Conservation (phyloP, 2,113 vertebrate genomes). For the Pithys albifrons region DNA sequence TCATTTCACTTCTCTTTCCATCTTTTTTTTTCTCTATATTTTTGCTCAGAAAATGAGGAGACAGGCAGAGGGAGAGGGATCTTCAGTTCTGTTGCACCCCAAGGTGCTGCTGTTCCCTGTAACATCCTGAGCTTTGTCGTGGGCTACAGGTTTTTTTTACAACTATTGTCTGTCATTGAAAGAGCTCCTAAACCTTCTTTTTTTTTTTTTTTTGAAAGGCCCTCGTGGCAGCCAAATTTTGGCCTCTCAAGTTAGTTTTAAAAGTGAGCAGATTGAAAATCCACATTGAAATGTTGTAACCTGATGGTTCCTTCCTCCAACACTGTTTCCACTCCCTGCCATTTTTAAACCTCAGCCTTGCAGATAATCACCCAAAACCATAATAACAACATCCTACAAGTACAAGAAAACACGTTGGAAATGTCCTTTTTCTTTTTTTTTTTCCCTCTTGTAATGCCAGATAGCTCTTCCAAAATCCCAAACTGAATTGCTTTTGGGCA, state of each 20-base stretch:
- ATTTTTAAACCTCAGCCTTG: conserved; percentile 39
- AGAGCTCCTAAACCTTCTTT: neutral
- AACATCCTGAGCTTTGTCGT: neutral
- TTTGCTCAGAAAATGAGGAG: neutral
- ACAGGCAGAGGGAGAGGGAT: neutral
- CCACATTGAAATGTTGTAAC: neutral
- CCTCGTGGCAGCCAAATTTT: neutral
- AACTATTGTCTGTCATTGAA: neutral
- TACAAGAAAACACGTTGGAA: conserved; percentile 54
- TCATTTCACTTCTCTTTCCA: neutral
- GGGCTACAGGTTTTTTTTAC: neutral
- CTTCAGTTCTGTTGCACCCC: neutral
- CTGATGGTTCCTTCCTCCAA: neutral
- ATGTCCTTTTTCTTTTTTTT: conserved; percentile 29
- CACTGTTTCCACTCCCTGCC: neutral
- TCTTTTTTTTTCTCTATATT: neutral
- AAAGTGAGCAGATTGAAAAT: neutral
- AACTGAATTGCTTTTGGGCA: conserved; percentile 70
- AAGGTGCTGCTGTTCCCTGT: neutral
- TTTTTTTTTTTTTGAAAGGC: neutral
- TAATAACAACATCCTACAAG: conserved; percentile 34
- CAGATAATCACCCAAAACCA: conserved; percentile 46
- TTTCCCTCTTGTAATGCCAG: conserved; percentile 32
- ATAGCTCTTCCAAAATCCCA: conserved; percentile 44
- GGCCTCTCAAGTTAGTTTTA: neutral